Percentiles rank a stretch among this genome's conserved stretches.
These are phyloP conservation scores for Cervus canadensis DNA, from an alignment of 2,113 vertebrate species.

Conservation along the genomic window DNA sequence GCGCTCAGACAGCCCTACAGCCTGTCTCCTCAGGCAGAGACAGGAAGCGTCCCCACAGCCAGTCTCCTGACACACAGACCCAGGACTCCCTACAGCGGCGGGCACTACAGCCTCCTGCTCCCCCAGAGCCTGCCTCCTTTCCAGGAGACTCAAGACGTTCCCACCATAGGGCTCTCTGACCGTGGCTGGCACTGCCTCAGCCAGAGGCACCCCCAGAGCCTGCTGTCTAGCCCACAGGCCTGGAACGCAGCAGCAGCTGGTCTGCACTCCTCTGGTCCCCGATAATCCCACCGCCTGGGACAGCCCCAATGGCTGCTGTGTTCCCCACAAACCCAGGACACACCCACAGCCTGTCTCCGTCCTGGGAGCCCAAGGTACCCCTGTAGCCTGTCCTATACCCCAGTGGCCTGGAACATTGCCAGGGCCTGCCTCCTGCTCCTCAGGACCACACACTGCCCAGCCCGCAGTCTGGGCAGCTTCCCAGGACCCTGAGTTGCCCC, in stretches of 20 bases:
- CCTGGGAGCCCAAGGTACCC: not conserved
- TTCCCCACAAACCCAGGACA: not conserved
- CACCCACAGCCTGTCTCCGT: not conserved
- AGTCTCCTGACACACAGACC: not conserved
- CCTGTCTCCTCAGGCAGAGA: conserved; percentile 1
- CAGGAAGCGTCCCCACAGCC: not conserved
- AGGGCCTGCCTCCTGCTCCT: not conserved
- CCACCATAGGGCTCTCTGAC: not conserved
- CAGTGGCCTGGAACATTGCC: not conserved
- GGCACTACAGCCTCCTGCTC: not conserved
- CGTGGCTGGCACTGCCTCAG: not conserved
- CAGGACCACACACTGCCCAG: not conserved
- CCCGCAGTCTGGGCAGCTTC: not conserved
- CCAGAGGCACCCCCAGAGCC: not conserved
- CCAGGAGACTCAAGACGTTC: not conserved
- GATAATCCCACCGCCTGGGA: not conserved
- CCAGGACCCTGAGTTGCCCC: not conserved
- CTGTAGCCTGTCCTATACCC: not conserved
- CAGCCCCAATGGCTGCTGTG: not conserved
- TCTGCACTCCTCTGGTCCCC: not conserved
- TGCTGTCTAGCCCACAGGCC: conserved; percentile 6
- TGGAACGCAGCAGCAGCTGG: no score
- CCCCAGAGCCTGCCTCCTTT: not conserved
- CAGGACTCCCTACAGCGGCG: not conserved
- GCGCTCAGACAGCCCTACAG: not conserved